Base-by-base conservation (phyloP, 2,888 invertebrate genomes). In the Cacoxenus indagator region DNA sequence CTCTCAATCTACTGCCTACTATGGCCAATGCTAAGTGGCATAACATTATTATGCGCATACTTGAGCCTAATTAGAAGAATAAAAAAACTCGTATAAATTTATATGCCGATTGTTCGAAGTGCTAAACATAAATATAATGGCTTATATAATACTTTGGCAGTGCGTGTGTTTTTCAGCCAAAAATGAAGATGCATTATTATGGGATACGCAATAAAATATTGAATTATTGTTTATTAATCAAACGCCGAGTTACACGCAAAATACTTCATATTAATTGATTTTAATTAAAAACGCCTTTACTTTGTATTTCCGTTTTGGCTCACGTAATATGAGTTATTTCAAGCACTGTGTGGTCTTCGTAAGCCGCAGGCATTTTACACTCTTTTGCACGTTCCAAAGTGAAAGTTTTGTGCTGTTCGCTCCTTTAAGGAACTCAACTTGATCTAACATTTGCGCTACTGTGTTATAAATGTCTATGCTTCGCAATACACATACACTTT, bases 361-460 rank as follows among this genome's bases (percentile, higher is more conserved):
- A n/a, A n/a, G n/a, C n/a, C n/a, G n/a, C n/a, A n/a, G n/a, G n/a
- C n/a, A n/a, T n/a, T n/a, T n/a, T n/a, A n/a, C n/a, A n/a, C n/a
- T n/a, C n/a, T n/a, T n/a, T n/a, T n/a, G n/a, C n/a, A n/a, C n/a
- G n/a, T n/a, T n/a, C n/a, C n/a, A n/a, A n/a, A n/a, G n/a, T n/a
- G n/a, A n/a, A n/a, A n/a, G n/a, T n/a, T n/a, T n/a, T n/a, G n/a
- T n/a, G n/a, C n/a, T n/a, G n/a, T n/a, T 62, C 17, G 37, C n/a
- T n/a, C 5, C 43, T 24, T n/a, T n/a, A n/a, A n/a, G n/a, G n/a
- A n/a, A 31, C 45, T 24, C 45, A 6, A n/a, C 54, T 26, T 59
- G 59, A n/a, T n/a, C n/a, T n/a, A n/a, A 19, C 43, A 61, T 17
- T 61, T 61, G 61, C 29, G 43, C 43, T 62, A 27, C 26, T 14